Conservation (phyloP, 2,113 vertebrate species). For the Phaetusa simplex region DNA sequence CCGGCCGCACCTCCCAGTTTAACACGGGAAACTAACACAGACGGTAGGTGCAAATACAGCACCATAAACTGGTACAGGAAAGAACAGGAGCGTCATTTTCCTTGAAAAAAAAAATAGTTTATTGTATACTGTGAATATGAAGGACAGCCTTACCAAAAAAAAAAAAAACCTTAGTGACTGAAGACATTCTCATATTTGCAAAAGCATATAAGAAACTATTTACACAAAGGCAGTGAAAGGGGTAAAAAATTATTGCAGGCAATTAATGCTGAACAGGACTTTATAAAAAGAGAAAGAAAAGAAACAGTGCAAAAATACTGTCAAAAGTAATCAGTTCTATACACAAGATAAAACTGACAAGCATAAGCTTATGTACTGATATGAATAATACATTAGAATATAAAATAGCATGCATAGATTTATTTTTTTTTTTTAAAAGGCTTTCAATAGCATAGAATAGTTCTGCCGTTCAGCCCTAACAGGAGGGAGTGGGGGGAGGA, state of each 20-base stretch:
- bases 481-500: neutral
- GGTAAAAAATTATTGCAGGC: conserved; percentile 68
- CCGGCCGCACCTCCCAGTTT: neutral
- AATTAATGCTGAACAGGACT: conserved; percentile 70
- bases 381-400: conserved; percentile 82
- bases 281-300: conserved; percentile 78
- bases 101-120: conserved; percentile 81
- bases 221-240: conserved; percentile 79
- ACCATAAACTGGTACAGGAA: neutral
- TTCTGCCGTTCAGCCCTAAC: conserved; percentile 23
- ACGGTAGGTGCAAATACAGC: neutral
- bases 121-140: conserved; percentile 85
- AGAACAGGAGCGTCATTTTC: neutral
- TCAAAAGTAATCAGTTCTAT: conserved; percentile 78
- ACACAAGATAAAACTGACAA: conserved; percentile 76
- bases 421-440: conserved; percentile 36
- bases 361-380: conserved; percentile 85
- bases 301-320: conserved; percentile 89
- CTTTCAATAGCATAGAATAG: conserved; percentile 50
- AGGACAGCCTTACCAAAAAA: conserved; percentile 72
- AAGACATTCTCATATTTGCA: conserved; percentile 74
- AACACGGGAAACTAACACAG: neutral
- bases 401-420: conserved; percentile 90
- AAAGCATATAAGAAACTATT: conserved; percentile 84
- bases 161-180: conserved; percentile 56